A percentile compares a stretch with the other conserved stretches of the same genome.
Conservation (phyloP, 2,113 vertebrate genomes). For the Scolopax mira region DNA sequence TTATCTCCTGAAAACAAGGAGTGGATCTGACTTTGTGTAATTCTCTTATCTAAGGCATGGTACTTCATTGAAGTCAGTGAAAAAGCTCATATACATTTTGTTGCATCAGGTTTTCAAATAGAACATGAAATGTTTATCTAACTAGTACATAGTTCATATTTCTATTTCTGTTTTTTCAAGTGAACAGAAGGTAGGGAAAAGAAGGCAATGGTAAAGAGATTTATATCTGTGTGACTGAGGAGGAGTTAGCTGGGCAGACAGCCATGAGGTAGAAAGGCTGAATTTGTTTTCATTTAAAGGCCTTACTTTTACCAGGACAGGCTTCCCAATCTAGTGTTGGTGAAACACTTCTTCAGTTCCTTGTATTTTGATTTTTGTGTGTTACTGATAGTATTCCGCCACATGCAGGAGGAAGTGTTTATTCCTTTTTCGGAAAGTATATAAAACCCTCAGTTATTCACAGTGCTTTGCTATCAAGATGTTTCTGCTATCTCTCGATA, state of each 20-base stretch:
- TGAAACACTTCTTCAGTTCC: not conserved
- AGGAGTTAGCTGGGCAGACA: not conserved
- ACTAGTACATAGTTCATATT: not conserved
- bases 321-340: no score
- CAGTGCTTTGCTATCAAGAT: not conserved
- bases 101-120: not conserved
- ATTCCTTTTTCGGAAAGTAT: not conserved
- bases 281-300: not conserved
- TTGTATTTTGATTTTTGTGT: not conserved
- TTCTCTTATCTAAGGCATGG: not conserved
- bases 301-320: not conserved
- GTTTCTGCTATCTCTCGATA: not conserved
- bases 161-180: not conserved
- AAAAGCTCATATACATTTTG: not conserved
- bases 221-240: not conserved
- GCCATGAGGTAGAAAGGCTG: not conserved
- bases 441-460: not conserved
- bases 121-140: not conserved
- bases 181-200: not conserved
- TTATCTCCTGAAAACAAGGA: not conserved
- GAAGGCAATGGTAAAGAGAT: not conserved
- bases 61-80: not conserved
- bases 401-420: not conserved
- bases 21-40: not conserved
- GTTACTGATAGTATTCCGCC: not conserved